Evolutionary conservation across 2,113 vertebrate species (phyloP), one percentile per base, ranked within the genome.

Genomic region (Tenebrosternarchus preto): DNA sequence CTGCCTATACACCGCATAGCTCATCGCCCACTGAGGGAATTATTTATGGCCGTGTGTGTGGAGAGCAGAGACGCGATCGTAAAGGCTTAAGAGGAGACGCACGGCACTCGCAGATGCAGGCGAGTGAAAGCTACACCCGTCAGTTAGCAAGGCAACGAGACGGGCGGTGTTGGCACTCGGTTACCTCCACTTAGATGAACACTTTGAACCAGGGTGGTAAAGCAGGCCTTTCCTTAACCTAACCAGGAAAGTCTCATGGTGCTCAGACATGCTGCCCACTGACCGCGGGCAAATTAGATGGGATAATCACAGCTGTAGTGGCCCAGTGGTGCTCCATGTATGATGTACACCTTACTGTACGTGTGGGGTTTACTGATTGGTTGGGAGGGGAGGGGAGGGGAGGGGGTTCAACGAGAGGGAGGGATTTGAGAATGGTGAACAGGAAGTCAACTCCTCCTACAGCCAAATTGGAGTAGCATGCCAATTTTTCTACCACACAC

Each of bases 381-480:
- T 7, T 50, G 8, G 43, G 43, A n/a, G n/a, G 43, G 43, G 43
- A 4, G 19, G 33, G 63, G 60, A 11, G 25, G 4, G 31, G 24
- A 31, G 63, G 19, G 64, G 36, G n/a, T n/a, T n/a, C 2, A 36
- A 33, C 1, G 64, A 68, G 64, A 68, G 11, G 9, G 61, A 69
- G 50, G 9, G 36, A 43, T 85, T 64, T 80, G 36, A 74, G 43
- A 68, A 69, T 60, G 60, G 66, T 85, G 59, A 63, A 79, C 55
- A 76, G 66, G 43, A 71, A 46, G 24, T 59, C 17, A 61, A n/a
- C 36, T 19, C 55, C 67, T 69, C 59, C 17, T 77, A 17, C 27
- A 55, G 22, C 27, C 25, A 39, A 43, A 78, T 50, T 66, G 70
- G 69, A 74, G 25, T 15, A 69, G 36, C 33, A 74, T 61, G 63